These are phyloP conservation scores for Bombus confusus DNA, from an alignment of 1,140 invertebrate species.

Conservation along the genomic window DNA sequence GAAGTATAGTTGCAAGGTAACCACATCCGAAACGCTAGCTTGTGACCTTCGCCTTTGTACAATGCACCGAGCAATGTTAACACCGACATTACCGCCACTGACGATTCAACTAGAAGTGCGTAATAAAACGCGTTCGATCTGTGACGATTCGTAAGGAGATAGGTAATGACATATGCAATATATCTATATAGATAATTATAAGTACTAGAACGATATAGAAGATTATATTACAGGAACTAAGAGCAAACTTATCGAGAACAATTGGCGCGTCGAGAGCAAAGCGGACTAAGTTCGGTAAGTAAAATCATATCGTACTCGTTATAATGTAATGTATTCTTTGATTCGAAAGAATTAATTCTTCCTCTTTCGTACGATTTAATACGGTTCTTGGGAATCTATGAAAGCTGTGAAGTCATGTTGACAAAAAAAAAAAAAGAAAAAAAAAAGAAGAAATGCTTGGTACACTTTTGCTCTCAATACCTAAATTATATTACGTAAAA, in stretches of 20 bases:
- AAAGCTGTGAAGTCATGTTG: neutral
- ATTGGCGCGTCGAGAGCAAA: too few relatives aligned
- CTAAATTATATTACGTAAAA: neutral
- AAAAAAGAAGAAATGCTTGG: neutral
- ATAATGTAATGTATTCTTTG: too few relatives aligned
- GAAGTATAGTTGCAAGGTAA: constrained; percentile 41
- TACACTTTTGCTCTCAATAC: too few relatives aligned
- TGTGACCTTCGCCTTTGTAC: neutral
- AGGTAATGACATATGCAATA: neutral
- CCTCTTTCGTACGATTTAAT: too few relatives aligned
- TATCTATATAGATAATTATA: too few relatives aligned
- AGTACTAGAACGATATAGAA: too few relatives aligned
- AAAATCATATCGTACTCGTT: too few relatives aligned
- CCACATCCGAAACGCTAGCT: constrained; percentile 36
- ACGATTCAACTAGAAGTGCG: constrained; percentile 4
- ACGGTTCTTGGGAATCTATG: too few relatives aligned
- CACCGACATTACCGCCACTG: neutral
- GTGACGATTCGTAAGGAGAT: neutral
- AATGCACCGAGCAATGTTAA: neutral
- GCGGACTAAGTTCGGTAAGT: too few relatives aligned
- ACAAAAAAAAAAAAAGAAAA: neutral
- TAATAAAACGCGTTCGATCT: constrained; percentile 30
- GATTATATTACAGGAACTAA: too few relatives aligned
- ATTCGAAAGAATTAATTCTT: too few relatives aligned
- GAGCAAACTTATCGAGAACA: too few relatives aligned